Percentiles rank a stretch among this genome's conserved stretches.
Conservation (phyloP, 2,113 vertebrate genomes). For the Synchiropus splendidus region DNA sequence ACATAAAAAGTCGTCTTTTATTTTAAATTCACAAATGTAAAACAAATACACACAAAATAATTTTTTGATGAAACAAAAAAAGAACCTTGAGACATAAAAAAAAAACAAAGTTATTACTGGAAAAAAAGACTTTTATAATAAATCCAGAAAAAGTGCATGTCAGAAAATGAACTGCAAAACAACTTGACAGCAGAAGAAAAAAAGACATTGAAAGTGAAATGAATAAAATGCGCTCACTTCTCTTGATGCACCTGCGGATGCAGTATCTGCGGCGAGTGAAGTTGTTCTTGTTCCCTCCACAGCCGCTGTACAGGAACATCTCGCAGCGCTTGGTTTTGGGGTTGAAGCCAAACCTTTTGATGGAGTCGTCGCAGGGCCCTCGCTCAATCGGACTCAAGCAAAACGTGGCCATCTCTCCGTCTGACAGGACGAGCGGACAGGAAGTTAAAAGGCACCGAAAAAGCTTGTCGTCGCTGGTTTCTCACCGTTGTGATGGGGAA, state of each 20-base stretch:
- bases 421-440: slow-evolving; percentile 60
- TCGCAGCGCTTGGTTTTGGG: slow-evolving; percentile 58
- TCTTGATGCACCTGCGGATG: slow-evolving; percentile 67
- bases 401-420: slow-evolving; percentile 24
- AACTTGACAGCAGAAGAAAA: not conserved
- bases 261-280: slow-evolving; percentile 69
- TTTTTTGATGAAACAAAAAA: too few relatives aligned
- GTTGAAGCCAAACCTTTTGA: slow-evolving; percentile 71
- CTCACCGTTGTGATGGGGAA: too few relatives aligned
- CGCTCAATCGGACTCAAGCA: slow-evolving; percentile 63
- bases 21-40: too few relatives aligned
- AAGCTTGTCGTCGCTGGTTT: too few relatives aligned
- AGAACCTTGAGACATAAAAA: too few relatives aligned
- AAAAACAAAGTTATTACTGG: not conserved
- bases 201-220: not conserved
- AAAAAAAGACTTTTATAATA: not conserved
- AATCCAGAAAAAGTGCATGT: not conserved
- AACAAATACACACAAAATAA: too few relatives aligned
- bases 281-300: slow-evolving; percentile 87
- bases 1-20: too few relatives aligned
- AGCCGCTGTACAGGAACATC: slow-evolving; percentile 77
- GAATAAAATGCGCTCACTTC: slow-evolving; percentile 13
- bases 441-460: too few relatives aligned
- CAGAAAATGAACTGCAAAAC: not conserved
- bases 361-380: slow-evolving; percentile 65